Conservation (phyloP, 2,113 vertebrate genomes). For the Pholis gunnellus region DNA sequence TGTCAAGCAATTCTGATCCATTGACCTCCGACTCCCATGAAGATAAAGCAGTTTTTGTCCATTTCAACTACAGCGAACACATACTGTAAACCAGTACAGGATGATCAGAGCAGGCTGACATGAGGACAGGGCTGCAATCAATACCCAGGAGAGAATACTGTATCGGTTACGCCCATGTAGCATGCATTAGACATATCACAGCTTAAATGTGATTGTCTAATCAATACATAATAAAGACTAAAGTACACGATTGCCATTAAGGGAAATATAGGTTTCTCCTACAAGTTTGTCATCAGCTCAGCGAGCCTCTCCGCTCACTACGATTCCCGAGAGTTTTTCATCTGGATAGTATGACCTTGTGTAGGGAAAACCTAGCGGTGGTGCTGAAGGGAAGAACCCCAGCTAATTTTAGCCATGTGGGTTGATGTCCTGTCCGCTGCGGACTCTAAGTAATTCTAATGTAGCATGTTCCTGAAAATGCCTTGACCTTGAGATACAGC, state of each 20-base stretch:
- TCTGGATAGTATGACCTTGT: constrained; percentile 62
- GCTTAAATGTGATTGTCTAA: constrained; percentile 59
- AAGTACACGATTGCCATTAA: constrained; percentile 50
- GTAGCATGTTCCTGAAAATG: constrained; percentile 53
- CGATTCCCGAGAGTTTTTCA: constrained; percentile 53
- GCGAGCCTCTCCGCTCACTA: constrained; percentile 20
- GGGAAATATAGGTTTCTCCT: constrained; percentile 52
- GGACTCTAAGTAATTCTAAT: constrained; percentile 51
- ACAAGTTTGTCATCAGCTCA: constrained; percentile 9
- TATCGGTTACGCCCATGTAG: constrained; percentile 60
- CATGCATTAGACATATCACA: constrained; percentile 56
- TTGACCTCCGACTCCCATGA: constrained; percentile 24
- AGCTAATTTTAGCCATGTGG: constrained; percentile 64
- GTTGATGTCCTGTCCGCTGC: constrained; percentile 43
- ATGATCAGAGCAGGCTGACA: constrained; percentile 36
- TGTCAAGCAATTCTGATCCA: constrained; percentile 22
- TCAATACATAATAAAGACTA: constrained; percentile 59
- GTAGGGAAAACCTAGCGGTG: constrained; percentile 48
- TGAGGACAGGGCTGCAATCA: constrained; percentile 32
- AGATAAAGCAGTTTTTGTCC: background rate
- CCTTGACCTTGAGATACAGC: constrained; percentile 69
- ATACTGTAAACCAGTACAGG: constrained; percentile 36
- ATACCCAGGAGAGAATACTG: constrained; percentile 50
- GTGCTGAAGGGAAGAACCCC: constrained; percentile 55
- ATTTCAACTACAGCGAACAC: constrained; percentile 8